A percentile compares a stretch with the other conserved stretches of the same genome.
These are phyloP conservation scores for Drosophila melanogaster DNA, from an alignment of 1,140 invertebrate species.

Conservation along the genomic window DNA sequence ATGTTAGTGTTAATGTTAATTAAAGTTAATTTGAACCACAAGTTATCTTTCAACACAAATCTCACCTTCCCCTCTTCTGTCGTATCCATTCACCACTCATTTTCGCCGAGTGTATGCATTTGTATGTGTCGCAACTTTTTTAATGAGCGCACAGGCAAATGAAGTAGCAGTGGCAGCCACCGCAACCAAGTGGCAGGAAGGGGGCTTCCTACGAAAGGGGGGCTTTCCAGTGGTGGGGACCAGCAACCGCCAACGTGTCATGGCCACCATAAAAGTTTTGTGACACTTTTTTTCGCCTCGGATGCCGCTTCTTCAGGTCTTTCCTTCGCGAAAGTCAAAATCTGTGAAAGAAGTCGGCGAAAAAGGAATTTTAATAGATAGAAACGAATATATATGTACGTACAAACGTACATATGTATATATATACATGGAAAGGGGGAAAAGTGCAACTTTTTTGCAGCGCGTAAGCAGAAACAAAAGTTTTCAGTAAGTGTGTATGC, in stretches of 20 bases:
- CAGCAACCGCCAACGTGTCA: conserved; percentile 51
- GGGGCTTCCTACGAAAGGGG: neutral
- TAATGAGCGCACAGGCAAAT: conserved; percentile 69
- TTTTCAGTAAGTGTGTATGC: conserved; percentile 32
- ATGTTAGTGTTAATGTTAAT: no score
- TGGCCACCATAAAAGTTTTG: conserved; percentile 75
- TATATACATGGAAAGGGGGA: conserved; percentile 13
- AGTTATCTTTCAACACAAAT: neutral
- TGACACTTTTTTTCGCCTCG: conserved; percentile 58
- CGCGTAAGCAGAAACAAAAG: conserved; percentile 67
- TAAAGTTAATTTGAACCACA: no score
- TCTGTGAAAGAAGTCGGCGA: conserved; percentile 37
- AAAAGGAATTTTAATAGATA: conserved; percentile 55
- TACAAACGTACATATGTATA: neutral
- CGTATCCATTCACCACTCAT: neutral
- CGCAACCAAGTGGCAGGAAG: conserved; percentile 20
- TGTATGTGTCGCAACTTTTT: conserved; percentile 79
- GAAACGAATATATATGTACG: conserved; percentile 38
- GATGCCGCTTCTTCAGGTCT: conserved; percentile 8
- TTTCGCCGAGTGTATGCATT: conserved; percentile 55
- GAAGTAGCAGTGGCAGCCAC: conserved; percentile 59
- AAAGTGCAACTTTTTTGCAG: conserved; percentile 56
- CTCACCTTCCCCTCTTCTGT: no score
- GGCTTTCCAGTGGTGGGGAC: neutral
- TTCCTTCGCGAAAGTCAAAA: conserved; percentile 67